Evolutionary conservation across 1,140 invertebrate genomes (phyloP), one percentile per base, ranked within the genome.

Genomic region (Euglossa dilemma): DNA sequence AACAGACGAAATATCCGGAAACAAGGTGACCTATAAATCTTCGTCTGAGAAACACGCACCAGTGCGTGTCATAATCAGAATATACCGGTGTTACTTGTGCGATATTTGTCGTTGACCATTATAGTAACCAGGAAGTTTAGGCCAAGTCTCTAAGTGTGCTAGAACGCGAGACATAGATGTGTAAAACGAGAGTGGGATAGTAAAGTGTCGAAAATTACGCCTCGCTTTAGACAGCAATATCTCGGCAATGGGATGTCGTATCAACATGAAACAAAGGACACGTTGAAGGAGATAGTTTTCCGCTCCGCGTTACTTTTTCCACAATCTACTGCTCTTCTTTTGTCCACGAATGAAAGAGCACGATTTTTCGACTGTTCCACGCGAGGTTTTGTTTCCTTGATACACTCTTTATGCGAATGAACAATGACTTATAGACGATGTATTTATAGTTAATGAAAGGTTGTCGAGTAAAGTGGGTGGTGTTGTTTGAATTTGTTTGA

Each of bases 161-260:
- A 18, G 67, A 63, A 20, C 18, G 6, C 54, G 56, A 25, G 45
- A 12, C 18, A 43, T 9, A 28, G 54, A 23, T 43, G 11, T n/a
- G 25, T 18, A 45, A 6, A 20, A 2, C 43, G 73, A 47, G 70
- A 25, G 25, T 20, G 43, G 3, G 45, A 20, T 18, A 50, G 23
- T 50, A 47, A 75, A 75, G n/a, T 23, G 56, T 23, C 7, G 56
- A 63, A 75, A 45, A 61, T 75, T 61, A 61, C 56, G 16, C 16
- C 20, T 20, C n/a, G 45, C 69, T 71, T 45, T 23, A 71, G 28
- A 71, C 20, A 25, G 56, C 36, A 12, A 59, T 47, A 59, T 50
- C 43, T 16, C 57, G n/a, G 25, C 50, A 14, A 54, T 28, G 5
- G 18, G 11, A 66, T 43, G 45, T 28, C 71, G 56, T 14, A 61